Base-by-base conservation (phyloP, 2,888 invertebrate genomes). In the Amphiduros pacificus region DNA sequence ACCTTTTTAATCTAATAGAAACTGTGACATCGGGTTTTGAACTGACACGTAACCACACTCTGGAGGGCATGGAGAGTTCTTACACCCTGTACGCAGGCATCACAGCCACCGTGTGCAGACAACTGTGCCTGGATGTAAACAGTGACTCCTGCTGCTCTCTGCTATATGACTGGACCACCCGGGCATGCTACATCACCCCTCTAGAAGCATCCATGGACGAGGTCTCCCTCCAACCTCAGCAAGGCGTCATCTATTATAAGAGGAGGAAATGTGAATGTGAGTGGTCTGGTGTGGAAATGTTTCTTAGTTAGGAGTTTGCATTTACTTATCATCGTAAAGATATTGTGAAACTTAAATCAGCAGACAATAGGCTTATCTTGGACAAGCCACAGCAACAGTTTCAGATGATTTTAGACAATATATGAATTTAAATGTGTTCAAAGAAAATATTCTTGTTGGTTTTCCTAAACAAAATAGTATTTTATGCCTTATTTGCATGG, bases 131-230 rank as follows among this genome's bases (percentile, higher is more conserved):
- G 1, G 17, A 44, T 20, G 54, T 64, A 44, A 61, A 65, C 54
- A 52, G 62, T 32, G 64, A 63, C 53, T 66, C 66, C 17, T 67
- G 67, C 63, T 67, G 67, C 54, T 62, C 65, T 36, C 51, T 67
- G 28, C 26, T 67, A 14, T 67, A 62, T 49, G 62, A 67, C 28
- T 41, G 62, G 11, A 22, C 31, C n/a, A n/a, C n/a, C n/a, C n/a
- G n/a, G 20, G 44, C 65, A 20, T 67, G 67, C 26, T 51, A 55
- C 31, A 60, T 67, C 55, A 67, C 67, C 4, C 62, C 67, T 17
- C 59, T 67, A 40, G 64, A 62, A 20, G 32, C 50, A 9, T 40
- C 44, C 14, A 50, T 59, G 28, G 40, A 31, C 9, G 61, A 60
- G n/a, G 62, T 66, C 14, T 36, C 27, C 14, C 60, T 67, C 17